A percentile compares a stretch with the other conserved stretches of the same genome.
These are phyloP conservation scores for Tinamus guttatus DNA, from an alignment of 2,113 vertebrate genomes.

Conservation along the genomic window DNA sequence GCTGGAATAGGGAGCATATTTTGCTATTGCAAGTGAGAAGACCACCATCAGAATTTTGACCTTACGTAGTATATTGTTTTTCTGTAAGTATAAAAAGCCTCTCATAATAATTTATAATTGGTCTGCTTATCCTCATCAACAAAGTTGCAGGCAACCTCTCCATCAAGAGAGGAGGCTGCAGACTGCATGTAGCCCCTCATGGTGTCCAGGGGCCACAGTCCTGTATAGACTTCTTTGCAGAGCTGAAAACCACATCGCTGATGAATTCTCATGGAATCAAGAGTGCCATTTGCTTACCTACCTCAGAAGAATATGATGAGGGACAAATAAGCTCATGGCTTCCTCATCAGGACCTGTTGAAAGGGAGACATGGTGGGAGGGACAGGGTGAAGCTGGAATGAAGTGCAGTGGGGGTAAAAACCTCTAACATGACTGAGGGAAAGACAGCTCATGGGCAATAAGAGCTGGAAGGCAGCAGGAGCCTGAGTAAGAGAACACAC, in stretches of 20 bases:
- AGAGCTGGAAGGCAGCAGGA: accelerated
- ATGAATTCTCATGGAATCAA: not conserved
- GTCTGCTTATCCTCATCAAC: not conserved
- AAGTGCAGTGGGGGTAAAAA: not conserved
- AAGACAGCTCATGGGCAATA: not conserved
- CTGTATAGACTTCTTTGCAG: not conserved
- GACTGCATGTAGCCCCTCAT: not conserved
- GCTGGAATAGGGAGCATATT: not conserved
- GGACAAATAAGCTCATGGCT: not conserved
- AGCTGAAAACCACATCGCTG: not conserved
- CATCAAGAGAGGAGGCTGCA: not conserved
- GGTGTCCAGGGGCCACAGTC: not conserved
- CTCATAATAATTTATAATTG: not conserved
- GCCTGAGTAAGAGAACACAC: not conserved
- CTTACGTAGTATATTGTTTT: not conserved
- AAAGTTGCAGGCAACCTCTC: not conserved
- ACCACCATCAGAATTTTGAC: not conserved
- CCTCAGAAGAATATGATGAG: not conserved
- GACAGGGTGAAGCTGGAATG: not conserved
- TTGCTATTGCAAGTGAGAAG: not conserved
- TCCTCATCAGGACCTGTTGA: not conserved
- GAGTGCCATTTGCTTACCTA: not conserved
- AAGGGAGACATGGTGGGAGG: not conserved
- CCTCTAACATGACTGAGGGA: not conserved
- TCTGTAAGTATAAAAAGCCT: not conserved